These are phyloP conservation scores for Torymus tubicola DNA, from an alignment of 2,888 invertebrate species.

Conservation along the genomic window DNA sequence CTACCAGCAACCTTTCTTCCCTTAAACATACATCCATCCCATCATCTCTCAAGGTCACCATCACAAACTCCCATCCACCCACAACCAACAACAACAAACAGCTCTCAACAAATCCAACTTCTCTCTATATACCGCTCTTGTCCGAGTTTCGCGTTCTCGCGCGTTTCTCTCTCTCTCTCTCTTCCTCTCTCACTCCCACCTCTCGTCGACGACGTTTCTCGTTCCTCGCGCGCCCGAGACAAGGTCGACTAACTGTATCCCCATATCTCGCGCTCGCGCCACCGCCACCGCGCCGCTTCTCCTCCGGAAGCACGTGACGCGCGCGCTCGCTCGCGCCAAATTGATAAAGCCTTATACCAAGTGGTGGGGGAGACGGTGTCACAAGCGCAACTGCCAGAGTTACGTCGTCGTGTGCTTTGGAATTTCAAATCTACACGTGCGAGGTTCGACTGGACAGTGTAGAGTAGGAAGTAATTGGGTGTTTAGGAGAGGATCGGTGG, in stretches of 20 bases:
- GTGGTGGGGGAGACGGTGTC: not conserved
- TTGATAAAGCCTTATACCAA: constrained; percentile 24
- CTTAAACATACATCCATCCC: too few species aligned
- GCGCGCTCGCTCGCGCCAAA: constrained; percentile 36
- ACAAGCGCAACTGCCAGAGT: not conserved
- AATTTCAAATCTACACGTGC: too few species aligned
- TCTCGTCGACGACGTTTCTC: not conserved
- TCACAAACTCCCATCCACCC: too few species aligned
- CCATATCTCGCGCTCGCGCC: constrained; percentile 27
- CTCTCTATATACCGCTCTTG: not conserved
- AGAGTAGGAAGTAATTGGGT: too few species aligned
- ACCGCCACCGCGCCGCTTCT: constrained; percentile 3
- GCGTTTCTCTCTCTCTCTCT: not conserved
- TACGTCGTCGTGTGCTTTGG: too few species aligned
- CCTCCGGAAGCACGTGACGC: constrained; percentile 42
- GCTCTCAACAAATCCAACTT: too few species aligned
- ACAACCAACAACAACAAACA: too few species aligned
- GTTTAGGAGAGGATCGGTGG: too few species aligned
- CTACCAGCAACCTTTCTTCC: too few species aligned
- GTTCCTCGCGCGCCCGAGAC: constrained; percentile 62
- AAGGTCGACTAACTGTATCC: constrained; percentile 72
- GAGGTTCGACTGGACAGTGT: too few species aligned
- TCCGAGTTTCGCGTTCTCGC: constrained; percentile 51
- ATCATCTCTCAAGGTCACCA: too few species aligned
- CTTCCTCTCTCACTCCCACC: not conserved